These are phyloP conservation scores for Cephus rjabovi DNA, from an alignment of 2,888 invertebrate genomes.

Conservation along the genomic window DNA sequence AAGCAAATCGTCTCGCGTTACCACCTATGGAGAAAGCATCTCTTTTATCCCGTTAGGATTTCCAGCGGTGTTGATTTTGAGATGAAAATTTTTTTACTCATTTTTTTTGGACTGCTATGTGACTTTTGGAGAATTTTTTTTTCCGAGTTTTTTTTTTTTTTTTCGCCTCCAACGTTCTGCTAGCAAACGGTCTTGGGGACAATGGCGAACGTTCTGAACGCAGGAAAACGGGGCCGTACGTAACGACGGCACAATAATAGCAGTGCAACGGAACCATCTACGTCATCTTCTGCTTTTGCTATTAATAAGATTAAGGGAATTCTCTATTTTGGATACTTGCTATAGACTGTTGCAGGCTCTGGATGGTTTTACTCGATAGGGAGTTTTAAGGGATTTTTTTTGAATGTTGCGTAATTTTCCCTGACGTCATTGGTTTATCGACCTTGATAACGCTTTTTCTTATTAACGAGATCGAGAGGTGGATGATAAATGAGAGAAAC, in stretches of 20 bases:
- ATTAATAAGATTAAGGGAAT: constrained; percentile 52
- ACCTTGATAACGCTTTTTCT: neutral
- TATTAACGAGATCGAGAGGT: neutral
- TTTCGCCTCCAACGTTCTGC: neutral
- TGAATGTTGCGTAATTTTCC: neutral
- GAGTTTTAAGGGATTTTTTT: neutral
- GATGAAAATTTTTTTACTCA: neutral
- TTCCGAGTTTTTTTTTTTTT: too few relatives aligned
- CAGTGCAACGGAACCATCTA: constrained; percentile 43
- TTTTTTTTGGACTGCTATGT: neutral
- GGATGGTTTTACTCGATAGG: neutral
- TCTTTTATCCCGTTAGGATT: constrained; percentile 26
- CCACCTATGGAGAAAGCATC: constrained; percentile 1
- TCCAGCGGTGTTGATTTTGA: neutral
- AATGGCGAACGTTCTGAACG: constrained; percentile 15
- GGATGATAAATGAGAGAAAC: neutral
- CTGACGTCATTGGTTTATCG: neutral
- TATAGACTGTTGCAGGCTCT: neutral
- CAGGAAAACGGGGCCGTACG: constrained; percentile 39
- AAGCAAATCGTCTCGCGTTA: neutral
- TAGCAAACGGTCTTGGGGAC: neutral
- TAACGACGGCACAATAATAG: constrained; percentile 45
- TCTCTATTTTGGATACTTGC: constrained; percentile 46
- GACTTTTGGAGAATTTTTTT: too few relatives aligned
- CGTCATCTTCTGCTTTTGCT: constrained; percentile 47